Base-by-base conservation (phyloP, 2,888 invertebrate genomes). In the Hypomecis punctinalis region DNA sequence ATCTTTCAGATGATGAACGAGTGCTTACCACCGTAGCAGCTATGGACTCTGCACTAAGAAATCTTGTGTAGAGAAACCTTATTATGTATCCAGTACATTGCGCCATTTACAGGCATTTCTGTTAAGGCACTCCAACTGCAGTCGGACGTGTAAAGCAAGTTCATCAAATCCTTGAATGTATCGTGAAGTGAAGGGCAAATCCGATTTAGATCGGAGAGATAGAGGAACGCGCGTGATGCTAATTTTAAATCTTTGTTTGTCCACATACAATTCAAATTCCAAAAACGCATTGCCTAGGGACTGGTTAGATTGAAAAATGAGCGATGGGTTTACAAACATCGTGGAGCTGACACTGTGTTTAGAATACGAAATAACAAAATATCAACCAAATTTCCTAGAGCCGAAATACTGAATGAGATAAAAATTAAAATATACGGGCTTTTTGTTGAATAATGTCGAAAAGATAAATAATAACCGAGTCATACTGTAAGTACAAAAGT, bases 201-300 rank as follows among this genome's bases (percentile, higher is more conserved):
- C 89, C 88, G 90, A 88, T 90, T 90, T 88, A 90, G 90, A 90
- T 90, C 77, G 76, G 70, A 74, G 78, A 74, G 90, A 89, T 89
- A 87, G 79, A 23, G 23, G 23, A 82, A 76, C 80, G 80, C 74
- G 77, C 81, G 76, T 82, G 85, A 89, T 85, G 85, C 86, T 88
- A 85, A 89, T 88, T 89, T 84, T 78, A 86, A 61, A 57, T 57
- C 47, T 65, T 53, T 57, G 55, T 63, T 63, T 53, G 55, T 54
- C 39, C 46, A 63, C 73, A 79, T 78, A 81, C 82, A 83, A 84
- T 82, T 78, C 72, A 74, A 82, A 83, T 83, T 81, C 80, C 40
- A 35, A 43, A 43, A 48, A 43, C 47, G 33, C 23, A 53, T 58
- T 53, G 36, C 33, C 0, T 54, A 76, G 35, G 37, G n/a, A 43